These are phyloP conservation scores for Carcharodon carcharias DNA, from an alignment of 2,797 vertebrate genomes.

Conservation along the genomic window DNA sequence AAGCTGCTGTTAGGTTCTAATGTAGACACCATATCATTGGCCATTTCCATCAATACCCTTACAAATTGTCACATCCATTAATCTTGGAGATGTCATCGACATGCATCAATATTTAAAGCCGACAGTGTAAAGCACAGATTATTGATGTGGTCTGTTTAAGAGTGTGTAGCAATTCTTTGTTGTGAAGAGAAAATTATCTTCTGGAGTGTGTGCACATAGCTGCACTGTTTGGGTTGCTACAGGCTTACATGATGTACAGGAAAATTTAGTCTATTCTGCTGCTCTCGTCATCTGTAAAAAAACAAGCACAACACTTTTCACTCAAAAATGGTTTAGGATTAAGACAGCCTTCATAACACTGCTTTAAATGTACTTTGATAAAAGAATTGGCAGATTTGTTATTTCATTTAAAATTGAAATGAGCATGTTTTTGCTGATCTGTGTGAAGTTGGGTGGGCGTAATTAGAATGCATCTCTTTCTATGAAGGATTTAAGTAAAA, in stretches of 20 bases:
- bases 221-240: not conserved
- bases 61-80: slow-evolving; percentile 33
- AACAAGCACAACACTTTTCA: not conserved
- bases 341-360: not conserved
- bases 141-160: slow-evolving; percentile 32
- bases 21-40: slow-evolving; percentile 35
- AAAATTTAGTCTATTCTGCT: slow-evolving; percentile 11
- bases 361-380: not conserved
- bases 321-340: slow-evolving; percentile 2
- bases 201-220: not conserved
- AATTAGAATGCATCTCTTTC: slow-evolving; percentile 20
- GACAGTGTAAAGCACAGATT: slow-evolving; percentile 35
- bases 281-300: slow-evolving; percentile 1
- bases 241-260: not conserved
- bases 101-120: slow-evolving; percentile 37
- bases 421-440: not conserved
- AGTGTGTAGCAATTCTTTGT: slow-evolving; percentile 11
- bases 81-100: slow-evolving; percentile 33
- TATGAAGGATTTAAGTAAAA: slow-evolving; percentile 1
- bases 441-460: not conserved
- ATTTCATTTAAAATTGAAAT: slow-evolving; percentile 5
- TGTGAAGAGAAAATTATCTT: slow-evolving; percentile 17
- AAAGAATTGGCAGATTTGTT: not conserved
- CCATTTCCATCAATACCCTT: slow-evolving; percentile 35
- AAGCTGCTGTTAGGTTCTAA: slow-evolving; percentile 21